These are phyloP conservation scores for Hypomesus transpacificus DNA, from an alignment of 2,113 vertebrate genomes.

Conservation along the genomic window DNA sequence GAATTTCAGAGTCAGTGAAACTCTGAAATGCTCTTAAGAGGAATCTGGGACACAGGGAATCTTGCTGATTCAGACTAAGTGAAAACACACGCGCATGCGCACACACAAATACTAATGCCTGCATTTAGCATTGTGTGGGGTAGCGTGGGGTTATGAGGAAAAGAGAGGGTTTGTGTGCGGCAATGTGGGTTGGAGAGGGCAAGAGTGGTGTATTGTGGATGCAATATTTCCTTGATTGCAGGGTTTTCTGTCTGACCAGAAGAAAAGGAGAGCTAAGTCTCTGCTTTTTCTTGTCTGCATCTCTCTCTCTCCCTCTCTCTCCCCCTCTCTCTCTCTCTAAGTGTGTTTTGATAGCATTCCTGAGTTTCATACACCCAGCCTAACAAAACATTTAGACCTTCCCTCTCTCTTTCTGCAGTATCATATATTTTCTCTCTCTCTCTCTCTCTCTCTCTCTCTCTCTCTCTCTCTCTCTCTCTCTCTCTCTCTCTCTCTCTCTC, in stretches of 20 bases:
- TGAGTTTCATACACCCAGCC: neutral
- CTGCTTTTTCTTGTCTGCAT: constrained; percentile 1
- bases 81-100: neutral
- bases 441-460: neutral
- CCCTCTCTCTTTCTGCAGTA: neutral
- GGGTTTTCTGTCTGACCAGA: constrained; percentile 4
- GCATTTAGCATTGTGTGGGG: no score
- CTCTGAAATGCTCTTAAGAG: neutral
- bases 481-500: neutral
- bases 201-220: neutral
- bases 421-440: neutral
- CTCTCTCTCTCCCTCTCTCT: neutral
- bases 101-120: no score
- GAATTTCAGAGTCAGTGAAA: neutral
- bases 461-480: neutral
- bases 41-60: neutral
- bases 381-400: constrained; percentile 4
- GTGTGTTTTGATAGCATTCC: constrained; percentile 2
- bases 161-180: no score
- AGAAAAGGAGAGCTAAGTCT: neutral
- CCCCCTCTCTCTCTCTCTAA: neutral
- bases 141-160: no score
- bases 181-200: no score
- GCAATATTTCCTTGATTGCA: neutral
- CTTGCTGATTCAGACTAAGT: constrained; percentile 1